Conservation (phyloP, 2,888 invertebrate species). For the Therioaphis trifolii region DNA sequence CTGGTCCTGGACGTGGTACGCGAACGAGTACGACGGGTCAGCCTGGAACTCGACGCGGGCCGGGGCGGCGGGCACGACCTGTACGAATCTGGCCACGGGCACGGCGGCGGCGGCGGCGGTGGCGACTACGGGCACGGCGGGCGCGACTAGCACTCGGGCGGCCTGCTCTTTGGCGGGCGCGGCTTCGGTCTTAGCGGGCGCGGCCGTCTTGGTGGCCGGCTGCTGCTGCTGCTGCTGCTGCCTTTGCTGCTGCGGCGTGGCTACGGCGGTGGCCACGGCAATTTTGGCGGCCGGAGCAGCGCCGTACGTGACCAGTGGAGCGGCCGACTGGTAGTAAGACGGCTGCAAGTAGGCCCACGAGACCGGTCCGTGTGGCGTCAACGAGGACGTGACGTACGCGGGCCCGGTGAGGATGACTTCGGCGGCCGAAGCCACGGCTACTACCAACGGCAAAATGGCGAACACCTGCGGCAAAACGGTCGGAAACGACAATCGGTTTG, state of each 20-base stretch:
- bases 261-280: not conserved
- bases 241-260: too few species aligned
- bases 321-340: conserved; percentile 38
- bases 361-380: conserved; percentile 47
- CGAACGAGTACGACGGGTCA: conserved; percentile 66
- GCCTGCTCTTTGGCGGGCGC: conserved; percentile 51
- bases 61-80: conserved; percentile 68
- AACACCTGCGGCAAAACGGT: conserved; percentile 68
- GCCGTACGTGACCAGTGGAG: not conserved
- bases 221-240: too few species aligned
- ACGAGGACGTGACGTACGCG: conserved; percentile 7
- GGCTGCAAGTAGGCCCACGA: conserved; percentile 50
- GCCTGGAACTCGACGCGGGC: conserved; percentile 62
- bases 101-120: conserved; percentile 70
- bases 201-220: not conserved
- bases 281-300: conserved; percentile 51
- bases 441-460: conserved; percentile 70
- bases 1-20: conserved; percentile 66
- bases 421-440: conserved; percentile 69
- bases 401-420: conserved; percentile 68
- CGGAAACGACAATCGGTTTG: not conserved
- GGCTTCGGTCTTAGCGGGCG: not conserved
- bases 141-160: conserved; percentile 51
- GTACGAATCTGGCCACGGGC: conserved; percentile 67
- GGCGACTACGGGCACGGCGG: conserved; percentile 52